phyloP scores from a whole-genome alignment of 2,797 vertebrate genomes.

The Galago senegalensis region DNA sequence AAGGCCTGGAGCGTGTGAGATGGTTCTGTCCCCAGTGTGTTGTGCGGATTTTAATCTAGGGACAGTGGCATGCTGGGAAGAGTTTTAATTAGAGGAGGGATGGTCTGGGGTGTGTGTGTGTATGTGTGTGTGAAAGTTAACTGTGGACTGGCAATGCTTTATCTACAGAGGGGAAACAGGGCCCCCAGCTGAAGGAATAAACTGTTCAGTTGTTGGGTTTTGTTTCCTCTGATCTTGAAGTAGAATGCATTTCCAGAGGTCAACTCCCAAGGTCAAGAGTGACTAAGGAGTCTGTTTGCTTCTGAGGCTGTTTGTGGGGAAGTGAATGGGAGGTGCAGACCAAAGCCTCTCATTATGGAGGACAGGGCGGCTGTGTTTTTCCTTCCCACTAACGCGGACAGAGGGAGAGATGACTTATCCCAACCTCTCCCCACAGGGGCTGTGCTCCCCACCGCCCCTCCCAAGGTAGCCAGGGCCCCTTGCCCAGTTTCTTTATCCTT shows the following conservation, averaged over 20 bases:
- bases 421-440: background rate
- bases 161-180: background rate
- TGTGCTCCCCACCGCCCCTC: background rate
- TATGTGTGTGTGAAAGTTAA: background rate
- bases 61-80: background rate
- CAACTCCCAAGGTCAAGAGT: constrained; percentile 64
- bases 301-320: constrained; percentile 71
- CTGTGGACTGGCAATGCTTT: background rate
- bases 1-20: background rate
- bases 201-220: background rate
- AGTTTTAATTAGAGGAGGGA: constrained; percentile 13
- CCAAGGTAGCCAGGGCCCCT: background rate
- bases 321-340: constrained; percentile 43
- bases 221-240: constrained; percentile 43
- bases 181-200: background rate
- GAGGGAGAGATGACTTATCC: background rate
- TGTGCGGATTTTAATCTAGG: constrained; percentile 52
- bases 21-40: background rate
- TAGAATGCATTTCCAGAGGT: constrained; percentile 60
- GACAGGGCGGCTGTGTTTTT: constrained; percentile 42
- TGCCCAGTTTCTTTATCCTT: background rate
- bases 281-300: constrained; percentile 63
- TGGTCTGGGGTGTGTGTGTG: background rate
- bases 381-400: constrained; percentile 41
- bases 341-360: constrained; percentile 64